These are phyloP conservation scores for Amphipyra tragopoginis DNA, from an alignment of 2,888 invertebrate species.

Conservation along the genomic window DNA sequence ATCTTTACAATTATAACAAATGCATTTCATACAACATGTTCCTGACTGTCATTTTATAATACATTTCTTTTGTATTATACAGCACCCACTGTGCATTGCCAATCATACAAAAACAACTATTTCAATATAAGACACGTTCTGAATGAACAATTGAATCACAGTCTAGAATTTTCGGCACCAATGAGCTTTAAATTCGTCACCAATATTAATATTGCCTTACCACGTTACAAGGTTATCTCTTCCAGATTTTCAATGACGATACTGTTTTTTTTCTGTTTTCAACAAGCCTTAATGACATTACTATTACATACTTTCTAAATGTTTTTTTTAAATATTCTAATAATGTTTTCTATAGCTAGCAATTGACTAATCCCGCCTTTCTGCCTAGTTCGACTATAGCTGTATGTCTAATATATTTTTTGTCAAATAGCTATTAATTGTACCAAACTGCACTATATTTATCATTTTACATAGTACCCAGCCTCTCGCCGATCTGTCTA, in stretches of 20 bases:
- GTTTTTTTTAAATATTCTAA: constrained; percentile 76
- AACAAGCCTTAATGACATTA: constrained; percentile 83
- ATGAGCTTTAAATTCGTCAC: constrained; percentile 89
- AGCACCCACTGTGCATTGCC: constrained; percentile 80
- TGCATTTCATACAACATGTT: constrained; percentile 76
- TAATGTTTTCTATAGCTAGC: constrained; percentile 87
- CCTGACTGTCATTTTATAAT: constrained; percentile 69
- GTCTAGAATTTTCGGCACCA: constrained; percentile 90
- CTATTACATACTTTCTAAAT: constrained; percentile 68
- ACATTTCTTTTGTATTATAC: constrained; percentile 67
- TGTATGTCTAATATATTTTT: constrained; percentile 80
- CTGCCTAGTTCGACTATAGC: constrained; percentile 86
- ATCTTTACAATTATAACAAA: constrained; percentile 77
- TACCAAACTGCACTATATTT: constrained; percentile 79
- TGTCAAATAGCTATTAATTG: constrained; percentile 84
- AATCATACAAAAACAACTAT: constrained; percentile 89
- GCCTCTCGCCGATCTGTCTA: constrained; percentile 76
- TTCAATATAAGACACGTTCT: constrained; percentile 90
- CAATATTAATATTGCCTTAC: constrained; percentile 74
- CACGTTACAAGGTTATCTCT: constrained; percentile 71
- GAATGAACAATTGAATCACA: constrained; percentile 90
- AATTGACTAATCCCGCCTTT: constrained; percentile 87
- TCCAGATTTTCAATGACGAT: constrained; percentile 75
- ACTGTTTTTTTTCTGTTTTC: constrained; percentile 71
- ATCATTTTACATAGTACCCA: constrained; percentile 77